Percentiles rank a stretch among this genome's conserved stretches.
Conservation (phyloP, 2,113 vertebrate species). For the Campylomormyrus tamandua region DNA sequence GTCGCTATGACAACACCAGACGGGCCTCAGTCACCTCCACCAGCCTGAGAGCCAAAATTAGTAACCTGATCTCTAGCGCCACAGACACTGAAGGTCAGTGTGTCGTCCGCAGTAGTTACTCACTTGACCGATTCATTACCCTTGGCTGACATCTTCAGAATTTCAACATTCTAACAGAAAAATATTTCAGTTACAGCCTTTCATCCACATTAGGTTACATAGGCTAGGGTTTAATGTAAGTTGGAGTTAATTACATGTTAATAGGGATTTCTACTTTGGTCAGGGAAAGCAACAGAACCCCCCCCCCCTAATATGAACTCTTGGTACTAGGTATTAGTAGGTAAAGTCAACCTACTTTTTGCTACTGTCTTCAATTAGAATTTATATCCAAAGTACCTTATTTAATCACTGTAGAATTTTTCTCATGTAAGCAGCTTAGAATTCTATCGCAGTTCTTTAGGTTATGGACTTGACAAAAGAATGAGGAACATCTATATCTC, state of each 20-base stretch:
- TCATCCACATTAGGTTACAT: background rate
- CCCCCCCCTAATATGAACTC: background rate
- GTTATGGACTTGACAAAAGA: background rate
- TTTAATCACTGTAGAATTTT: background rate
- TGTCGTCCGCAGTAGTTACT: background rate
- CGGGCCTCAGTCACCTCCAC: constrained; percentile 53
- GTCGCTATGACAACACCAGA: constrained; percentile 54
- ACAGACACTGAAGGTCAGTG: constrained; percentile 60
- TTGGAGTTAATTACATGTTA: background rate
- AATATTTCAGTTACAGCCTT: background rate
- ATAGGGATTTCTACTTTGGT: background rate
- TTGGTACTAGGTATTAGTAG: background rate
- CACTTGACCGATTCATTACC: background rate
- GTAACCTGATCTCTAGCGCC: constrained; percentile 59
- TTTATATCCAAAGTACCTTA: background rate
- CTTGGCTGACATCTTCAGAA: background rate
- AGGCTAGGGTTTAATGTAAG: background rate
- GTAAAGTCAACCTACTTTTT: background rate
- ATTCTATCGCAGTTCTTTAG: background rate
- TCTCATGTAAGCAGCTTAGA: background rate
- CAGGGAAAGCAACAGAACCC: background rate
- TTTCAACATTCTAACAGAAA: background rate
- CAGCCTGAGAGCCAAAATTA: constrained; percentile 62
- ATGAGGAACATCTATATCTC: background rate
- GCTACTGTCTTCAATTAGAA: background rate